These are phyloP conservation scores for Drosophila sproati DNA, from an alignment of 1,140 invertebrate genomes.

Conservation along the genomic window DNA sequence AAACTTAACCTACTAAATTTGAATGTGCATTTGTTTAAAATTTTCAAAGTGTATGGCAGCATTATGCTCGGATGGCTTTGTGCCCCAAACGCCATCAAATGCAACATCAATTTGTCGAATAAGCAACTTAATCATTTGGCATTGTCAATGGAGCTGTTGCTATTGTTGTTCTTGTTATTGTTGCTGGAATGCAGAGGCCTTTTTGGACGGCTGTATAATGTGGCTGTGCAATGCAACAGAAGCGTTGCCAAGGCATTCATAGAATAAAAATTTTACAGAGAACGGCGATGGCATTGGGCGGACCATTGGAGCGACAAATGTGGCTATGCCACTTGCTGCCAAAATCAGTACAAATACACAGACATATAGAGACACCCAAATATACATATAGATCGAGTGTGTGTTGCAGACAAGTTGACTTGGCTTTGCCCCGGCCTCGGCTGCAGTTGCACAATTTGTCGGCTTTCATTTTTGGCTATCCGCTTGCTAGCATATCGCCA, in stretches of 20 bases:
- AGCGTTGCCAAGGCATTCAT: conserved; percentile 63
- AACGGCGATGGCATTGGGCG: conserved; percentile 33
- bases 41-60: background rate
- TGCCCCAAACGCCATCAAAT: conserved; percentile 24
- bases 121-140: conserved; percentile 81
- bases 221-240: conserved; percentile 33
- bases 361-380: conserved; percentile 5
- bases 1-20: background rate
- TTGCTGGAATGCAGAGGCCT: background rate
- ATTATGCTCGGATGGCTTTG: conserved; percentile 11
- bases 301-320: conserved; percentile 74
- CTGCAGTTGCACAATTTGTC: conserved; percentile 78
- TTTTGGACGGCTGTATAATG: conserved; percentile 5
- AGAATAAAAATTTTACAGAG: conserved; percentile 79
- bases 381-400: background rate
- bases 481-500: conserved; percentile 43
- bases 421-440: conserved; percentile 50
- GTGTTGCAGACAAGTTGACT: conserved; percentile 50
- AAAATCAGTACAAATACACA: conserved; percentile 65
- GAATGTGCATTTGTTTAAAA: background rate
- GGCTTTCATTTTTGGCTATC: conserved; percentile 75
- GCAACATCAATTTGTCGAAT: conserved; percentile 79
- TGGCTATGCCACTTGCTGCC: conserved; percentile 79
- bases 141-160: conserved; percentile 61
- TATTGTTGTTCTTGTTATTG: conserved; percentile 3